Evolutionary conservation across 1,140 invertebrate genomes (phyloP), one percentile per base, ranked within the genome.

Genomic region (Cydia splendana): DNA sequence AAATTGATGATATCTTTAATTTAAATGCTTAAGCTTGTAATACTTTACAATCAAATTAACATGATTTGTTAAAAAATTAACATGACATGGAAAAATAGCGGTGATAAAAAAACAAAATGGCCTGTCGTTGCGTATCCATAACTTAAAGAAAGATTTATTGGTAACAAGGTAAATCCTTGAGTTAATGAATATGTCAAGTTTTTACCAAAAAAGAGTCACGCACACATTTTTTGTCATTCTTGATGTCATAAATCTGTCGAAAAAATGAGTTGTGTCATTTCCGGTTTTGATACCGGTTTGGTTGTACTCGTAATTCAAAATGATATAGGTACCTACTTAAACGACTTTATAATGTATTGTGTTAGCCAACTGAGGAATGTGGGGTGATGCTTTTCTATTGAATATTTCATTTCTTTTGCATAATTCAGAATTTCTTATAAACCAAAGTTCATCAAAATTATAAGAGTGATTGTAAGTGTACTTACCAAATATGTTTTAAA

Each of bases 231-330:
- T 62, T 62, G 57, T 62, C 20, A 62, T 62, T 62, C 18, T 24
- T 62, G 20, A 62, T 62, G 57, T 62, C 57, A 62, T 62, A 62
- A 62, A 62, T 62, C 57, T 62, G 57, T 62, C 57, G 53, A 57
- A 62, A 62, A 62, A 24, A 62, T 62, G 18, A 62, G 18, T 3
- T 62, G 20, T 62, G 10, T 20, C 57, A 4, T 62, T 62, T 62
- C 57, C 57, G 57, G 57, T 57, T 57, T 18, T 57, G 53, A 18
- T 18, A 57, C 53, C 53, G 53, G 53, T 62, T 53, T 53, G 5
- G 51, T 53, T 13, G n/a, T 18, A 24, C 24, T 24, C 24, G 24
- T 24, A 7, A 53, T 53, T 62, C 10, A 24, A 24, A 62, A 62
- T 62, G 7, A 53, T 53, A 3, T 48, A 48, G 12, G 45, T 51